phyloP scores from a whole-genome alignment of 1,140 invertebrate species.

The Coptotermes formosanus region DNA sequence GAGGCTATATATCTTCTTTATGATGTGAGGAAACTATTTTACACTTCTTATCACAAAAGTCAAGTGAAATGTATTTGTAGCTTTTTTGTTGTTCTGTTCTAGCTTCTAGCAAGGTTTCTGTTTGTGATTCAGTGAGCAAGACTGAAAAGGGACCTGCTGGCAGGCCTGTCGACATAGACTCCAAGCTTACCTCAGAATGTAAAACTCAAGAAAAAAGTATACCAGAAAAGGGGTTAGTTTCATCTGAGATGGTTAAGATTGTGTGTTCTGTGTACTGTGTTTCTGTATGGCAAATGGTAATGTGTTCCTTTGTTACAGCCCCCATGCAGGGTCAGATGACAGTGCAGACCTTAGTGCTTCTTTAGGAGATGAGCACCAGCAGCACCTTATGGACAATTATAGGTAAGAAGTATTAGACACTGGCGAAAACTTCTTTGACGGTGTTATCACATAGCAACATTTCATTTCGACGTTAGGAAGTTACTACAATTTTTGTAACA shows the following conservation, averaged over 20 bases:
- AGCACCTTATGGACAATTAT: neutral
- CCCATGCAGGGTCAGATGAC: neutral
- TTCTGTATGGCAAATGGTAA: no score
- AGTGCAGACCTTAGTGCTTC: conserved; percentile 14
- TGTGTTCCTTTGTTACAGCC: neutral
- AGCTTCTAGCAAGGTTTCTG: neutral
- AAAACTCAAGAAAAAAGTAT: neutral
- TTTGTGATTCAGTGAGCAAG: neutral
- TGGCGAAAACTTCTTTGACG: no score
- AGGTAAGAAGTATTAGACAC: neutral
- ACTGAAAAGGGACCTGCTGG: neutral
- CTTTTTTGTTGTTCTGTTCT: neutral
- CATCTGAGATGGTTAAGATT: neutral
- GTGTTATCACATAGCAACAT: no score
- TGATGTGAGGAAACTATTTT: no score
- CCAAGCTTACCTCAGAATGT: neutral
- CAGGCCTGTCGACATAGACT: neutral
- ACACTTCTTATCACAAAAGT: no score
- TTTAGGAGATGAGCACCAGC: neutral
- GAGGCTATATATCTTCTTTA: no score
- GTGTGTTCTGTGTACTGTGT: neutral
- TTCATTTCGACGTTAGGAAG: no score
- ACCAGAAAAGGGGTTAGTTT: neutral
- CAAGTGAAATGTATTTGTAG: no score
- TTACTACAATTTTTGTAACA: no score